These are phyloP conservation scores for Papilio aristodemus DNA, from an alignment of 1,140 invertebrate genomes.

Conservation along the genomic window DNA sequence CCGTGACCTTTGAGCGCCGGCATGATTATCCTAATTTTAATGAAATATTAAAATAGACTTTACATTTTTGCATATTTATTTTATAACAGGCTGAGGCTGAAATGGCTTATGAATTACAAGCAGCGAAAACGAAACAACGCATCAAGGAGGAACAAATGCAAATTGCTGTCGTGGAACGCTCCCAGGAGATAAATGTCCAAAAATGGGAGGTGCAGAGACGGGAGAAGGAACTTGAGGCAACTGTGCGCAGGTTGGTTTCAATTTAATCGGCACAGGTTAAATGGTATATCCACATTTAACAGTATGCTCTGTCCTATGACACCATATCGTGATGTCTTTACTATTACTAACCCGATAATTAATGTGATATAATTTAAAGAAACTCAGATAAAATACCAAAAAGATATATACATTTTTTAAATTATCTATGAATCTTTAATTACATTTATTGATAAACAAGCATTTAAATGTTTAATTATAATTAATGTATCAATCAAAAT, in stretches of 20 bases:
- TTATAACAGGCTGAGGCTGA: constrained; percentile 93
- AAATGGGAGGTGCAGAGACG: constrained; percentile 93
- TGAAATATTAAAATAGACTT: no score
- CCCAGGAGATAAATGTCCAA: constrained; percentile 94
- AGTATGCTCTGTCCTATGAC: no score
- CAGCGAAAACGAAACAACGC: constrained; percentile 96
- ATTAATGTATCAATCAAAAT: no score
- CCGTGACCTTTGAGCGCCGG: no score
- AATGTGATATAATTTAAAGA: background rate
- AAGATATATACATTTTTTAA: constrained; percentile 2
- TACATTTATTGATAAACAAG: no score
- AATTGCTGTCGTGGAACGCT: constrained; percentile 95
- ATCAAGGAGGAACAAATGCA: constrained; percentile 99
- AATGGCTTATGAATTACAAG: constrained; percentile 96
- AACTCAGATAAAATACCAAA: background rate
- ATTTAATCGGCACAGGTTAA: background rate
- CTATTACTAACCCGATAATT: background rate
- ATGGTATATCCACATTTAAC: background rate
- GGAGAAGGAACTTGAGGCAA: constrained; percentile 94
- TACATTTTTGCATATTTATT: no score
- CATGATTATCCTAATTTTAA: background rate
- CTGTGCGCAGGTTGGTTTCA: constrained; percentile 83
- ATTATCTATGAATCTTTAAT: no score
- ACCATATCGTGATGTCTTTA: background rate
- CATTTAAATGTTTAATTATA: no score